phyloP scores from a whole-genome alignment of 2,888 invertebrate species.

The Drosophila setosimentum region DNA sequence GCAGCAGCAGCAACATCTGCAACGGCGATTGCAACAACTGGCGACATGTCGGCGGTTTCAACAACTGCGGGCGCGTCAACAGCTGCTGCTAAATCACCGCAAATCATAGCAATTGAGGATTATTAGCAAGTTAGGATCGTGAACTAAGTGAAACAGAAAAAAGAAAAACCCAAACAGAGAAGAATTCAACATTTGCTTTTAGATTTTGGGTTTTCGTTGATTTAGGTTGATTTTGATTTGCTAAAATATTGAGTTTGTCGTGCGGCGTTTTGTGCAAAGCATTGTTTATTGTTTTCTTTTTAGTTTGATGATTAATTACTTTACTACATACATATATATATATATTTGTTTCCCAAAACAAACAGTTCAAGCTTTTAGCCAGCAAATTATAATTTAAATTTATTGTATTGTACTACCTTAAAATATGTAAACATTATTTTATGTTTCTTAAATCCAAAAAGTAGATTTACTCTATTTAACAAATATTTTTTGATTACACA shows the following conservation, averaged over 20 bases:
- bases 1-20: slow-evolving; percentile 35
- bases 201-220: slow-evolving; percentile 29
- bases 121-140: slow-evolving; percentile 61
- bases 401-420: slow-evolving; percentile 40
- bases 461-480: slow-evolving; percentile 63
- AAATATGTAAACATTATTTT: slow-evolving; percentile 47
- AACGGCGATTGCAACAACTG: slow-evolving; percentile 52
- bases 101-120: slow-evolving; percentile 84
- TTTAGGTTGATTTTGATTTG: slow-evolving; percentile 54
- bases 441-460: slow-evolving; percentile 64
- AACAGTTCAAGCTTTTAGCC: slow-evolving; percentile 43
- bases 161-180: slow-evolving; percentile 44
- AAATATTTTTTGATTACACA: slow-evolving; percentile 62
- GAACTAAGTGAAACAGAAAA: slow-evolving; percentile 48
- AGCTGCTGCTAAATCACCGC: slow-evolving; percentile 83
- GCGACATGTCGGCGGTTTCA: slow-evolving; percentile 61
- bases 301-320: slow-evolving; percentile 57
- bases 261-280: slow-evolving; percentile 83
- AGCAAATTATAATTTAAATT: slow-evolving; percentile 44
- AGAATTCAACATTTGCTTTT: slow-evolving; percentile 33
- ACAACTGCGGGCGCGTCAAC: slow-evolving; percentile 54
- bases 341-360: slow-evolving; percentile 38
- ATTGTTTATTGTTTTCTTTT: slow-evolving; percentile 72
- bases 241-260: slow-evolving; percentile 73
- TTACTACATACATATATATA: slow-evolving; percentile 37